phyloP scores from a whole-genome alignment of 2,113 vertebrate genomes.

The Kryptolebias marmoratus region DNA sequence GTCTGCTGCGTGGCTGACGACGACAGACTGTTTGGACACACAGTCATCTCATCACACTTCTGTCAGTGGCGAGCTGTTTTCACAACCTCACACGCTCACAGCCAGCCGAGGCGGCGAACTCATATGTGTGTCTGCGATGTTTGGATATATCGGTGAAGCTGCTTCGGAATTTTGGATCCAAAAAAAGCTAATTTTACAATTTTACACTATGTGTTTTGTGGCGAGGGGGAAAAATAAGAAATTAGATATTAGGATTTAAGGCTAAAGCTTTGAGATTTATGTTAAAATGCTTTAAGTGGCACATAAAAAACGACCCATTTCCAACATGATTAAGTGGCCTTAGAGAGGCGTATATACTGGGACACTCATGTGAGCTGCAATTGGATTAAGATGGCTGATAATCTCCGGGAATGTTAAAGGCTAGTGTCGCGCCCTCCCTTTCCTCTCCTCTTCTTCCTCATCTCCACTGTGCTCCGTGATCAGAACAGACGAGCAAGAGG shows the following conservation, averaged over 20 bases:
- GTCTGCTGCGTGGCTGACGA: conserved; percentile 31
- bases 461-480: background rate
- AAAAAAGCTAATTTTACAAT: background rate
- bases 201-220: no score
- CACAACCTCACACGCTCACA: conserved; percentile 19
- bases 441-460: background rate
- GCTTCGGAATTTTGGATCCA: background rate
- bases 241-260: background rate
- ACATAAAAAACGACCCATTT: background rate
- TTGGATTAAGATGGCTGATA: conserved; percentile 35
- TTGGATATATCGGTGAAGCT: conserved; percentile 18
- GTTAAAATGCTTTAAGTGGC: no score
- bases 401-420: conserved; percentile 40
- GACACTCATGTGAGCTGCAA: conserved; percentile 19
- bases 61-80: conserved; percentile 18
- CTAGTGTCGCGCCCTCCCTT: background rate
- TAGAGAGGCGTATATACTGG: background rate
- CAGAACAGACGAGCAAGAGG: background rate
- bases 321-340: background rate
- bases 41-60: conserved; percentile 38
- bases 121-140: conserved; percentile 21
- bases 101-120: conserved; percentile 4
- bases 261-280: background rate
- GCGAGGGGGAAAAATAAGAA: no score
- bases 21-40: conserved; percentile 27